Percentiles rank a stretch among this genome's conserved stretches.
phyloP scores from a whole-genome alignment of 2,113 vertebrate genomes.

The Pelvicachromis taeniatus region DNA sequence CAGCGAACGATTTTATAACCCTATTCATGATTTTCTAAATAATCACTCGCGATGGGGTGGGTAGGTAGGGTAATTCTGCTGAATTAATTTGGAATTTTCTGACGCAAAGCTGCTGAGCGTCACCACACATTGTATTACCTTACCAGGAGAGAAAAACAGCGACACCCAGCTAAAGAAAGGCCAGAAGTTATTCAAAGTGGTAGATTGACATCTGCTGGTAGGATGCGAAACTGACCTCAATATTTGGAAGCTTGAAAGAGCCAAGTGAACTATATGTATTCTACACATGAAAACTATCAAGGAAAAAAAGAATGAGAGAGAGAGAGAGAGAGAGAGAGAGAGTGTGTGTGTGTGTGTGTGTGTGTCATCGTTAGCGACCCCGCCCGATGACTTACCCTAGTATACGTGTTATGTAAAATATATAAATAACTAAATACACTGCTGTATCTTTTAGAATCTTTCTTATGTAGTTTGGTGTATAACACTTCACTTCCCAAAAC shows the following conservation, averaged over 20 bases:
- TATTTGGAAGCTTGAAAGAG: background rate
- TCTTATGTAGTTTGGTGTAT: background rate
- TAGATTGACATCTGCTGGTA: slow-evolving; percentile 60
- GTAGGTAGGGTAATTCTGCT: background rate
- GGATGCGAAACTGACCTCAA: background rate
- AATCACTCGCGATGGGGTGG: background rate
- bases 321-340: no score
- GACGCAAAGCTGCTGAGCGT: background rate
- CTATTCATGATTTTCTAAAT: background rate
- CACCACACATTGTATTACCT: background rate
- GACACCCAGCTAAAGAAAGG: background rate
- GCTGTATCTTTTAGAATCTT: background rate
- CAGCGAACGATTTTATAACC: background rate
- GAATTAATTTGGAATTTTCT: background rate
- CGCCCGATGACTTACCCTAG: background rate
- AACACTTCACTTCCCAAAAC: background rate
- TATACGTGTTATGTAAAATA: background rate
- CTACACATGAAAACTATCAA: background rate
- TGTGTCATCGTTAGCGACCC: no score
- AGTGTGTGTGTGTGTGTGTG: background rate
- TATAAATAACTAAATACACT: background rate
- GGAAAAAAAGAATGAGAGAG: background rate
- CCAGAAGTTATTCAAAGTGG: background rate
- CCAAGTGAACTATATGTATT: background rate
- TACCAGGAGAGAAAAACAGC: background rate